Conservation (phyloP, 2,888 invertebrate genomes). For the Meghimatium bilineatum region DNA sequence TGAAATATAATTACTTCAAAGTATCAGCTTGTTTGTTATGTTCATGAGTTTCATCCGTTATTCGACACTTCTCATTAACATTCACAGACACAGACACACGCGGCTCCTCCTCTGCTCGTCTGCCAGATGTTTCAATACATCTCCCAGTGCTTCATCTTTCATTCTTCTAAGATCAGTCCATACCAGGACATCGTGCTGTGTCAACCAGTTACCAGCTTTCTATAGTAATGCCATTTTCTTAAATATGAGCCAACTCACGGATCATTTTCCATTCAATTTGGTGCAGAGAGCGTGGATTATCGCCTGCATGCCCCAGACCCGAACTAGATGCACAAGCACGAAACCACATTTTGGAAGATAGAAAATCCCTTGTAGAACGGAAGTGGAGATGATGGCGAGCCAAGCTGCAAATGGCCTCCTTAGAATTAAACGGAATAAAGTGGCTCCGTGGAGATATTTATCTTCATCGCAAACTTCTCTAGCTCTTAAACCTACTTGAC, state of each 20-base stretch:
- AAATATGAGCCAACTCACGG: constrained; percentile 22
- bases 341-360: constrained; percentile 45
- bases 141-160: neutral
- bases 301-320: constrained; percentile 36
- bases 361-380: constrained; percentile 46
- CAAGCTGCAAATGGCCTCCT: constrained; percentile 46
- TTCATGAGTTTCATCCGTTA: neutral
- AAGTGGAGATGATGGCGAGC: constrained; percentile 44
- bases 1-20: too few species aligned
- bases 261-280: constrained; percentile 48
- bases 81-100: neutral
- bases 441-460: constrained; percentile 32
- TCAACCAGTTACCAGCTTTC: neutral
- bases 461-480: constrained; percentile 44
- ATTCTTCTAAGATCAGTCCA: neutral
- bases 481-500: constrained; percentile 34
- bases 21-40: neutral
- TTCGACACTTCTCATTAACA: neutral
- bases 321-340: constrained; percentile 37
- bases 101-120: neutral
- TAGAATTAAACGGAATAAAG: constrained; percentile 43
- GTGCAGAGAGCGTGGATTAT: constrained; percentile 35
- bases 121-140: neutral
- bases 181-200: neutral
- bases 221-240: constrained; percentile 36